These are phyloP conservation scores for Protobothrops flavoviridis DNA, from an alignment of 2,113 vertebrate species.

Conservation along the genomic window DNA sequence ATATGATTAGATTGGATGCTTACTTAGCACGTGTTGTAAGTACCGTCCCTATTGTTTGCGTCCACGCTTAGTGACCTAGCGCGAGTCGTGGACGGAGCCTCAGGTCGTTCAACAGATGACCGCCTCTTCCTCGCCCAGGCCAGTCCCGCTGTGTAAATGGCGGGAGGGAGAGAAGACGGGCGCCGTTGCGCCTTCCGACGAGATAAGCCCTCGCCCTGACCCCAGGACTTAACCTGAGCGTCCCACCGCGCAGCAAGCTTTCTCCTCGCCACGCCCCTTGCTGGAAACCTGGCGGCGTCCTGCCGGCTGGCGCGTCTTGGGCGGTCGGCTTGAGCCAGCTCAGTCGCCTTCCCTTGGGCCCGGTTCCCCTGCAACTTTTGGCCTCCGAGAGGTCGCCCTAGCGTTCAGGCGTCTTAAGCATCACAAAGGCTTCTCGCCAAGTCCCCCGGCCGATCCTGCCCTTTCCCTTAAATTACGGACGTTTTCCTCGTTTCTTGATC, in stretches of 20 bases:
- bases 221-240: neutral
- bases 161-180: neutral
- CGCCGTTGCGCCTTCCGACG: neutral
- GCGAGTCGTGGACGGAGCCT: neutral
- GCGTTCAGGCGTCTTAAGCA: slow-evolving; percentile 71
- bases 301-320: slow-evolving; percentile 54
- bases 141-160: neutral
- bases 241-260: neutral
- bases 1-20: neutral
- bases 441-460: slow-evolving; percentile 47
- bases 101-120: neutral
- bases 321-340: slow-evolving; percentile 63
- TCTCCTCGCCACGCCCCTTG: neutral
- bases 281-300: neutral
- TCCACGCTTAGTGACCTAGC: neutral
- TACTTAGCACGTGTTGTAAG: neutral
- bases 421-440: slow-evolving; percentile 73
- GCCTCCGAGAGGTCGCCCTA: slow-evolving; percentile 62
- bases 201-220: neutral
- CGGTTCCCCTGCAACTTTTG: slow-evolving; percentile 64
- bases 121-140: neutral
- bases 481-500: slow-evolving; percentile 66
- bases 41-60: neutral
- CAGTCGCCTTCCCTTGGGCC: slow-evolving; percentile 46
- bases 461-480: slow-evolving; percentile 69